These are phyloP conservation scores for Mus pahari DNA, from an alignment of 2,113 vertebrate species.

Conservation along the genomic window DNA sequence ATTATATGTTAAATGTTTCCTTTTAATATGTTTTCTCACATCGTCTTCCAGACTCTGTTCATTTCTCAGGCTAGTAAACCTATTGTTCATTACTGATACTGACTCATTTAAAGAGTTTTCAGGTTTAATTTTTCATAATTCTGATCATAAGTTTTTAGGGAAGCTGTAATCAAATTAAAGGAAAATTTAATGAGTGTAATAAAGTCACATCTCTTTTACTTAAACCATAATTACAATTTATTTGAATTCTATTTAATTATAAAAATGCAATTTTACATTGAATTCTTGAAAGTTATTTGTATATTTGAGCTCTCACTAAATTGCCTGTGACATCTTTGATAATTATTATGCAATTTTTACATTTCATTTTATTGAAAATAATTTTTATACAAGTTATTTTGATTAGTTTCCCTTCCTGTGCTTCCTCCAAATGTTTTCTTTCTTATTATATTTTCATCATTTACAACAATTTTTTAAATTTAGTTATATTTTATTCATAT, in stretches of 20 bases:
- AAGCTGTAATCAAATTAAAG: not conserved
- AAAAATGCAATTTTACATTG: constrained; percentile 1
- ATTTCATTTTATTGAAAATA: not conserved
- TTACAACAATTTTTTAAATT: not conserved
- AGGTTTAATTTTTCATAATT: not conserved
- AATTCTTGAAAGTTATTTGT: constrained; percentile 33
- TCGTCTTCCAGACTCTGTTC: not conserved
- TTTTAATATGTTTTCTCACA: not conserved
- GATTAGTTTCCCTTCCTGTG: not conserved
- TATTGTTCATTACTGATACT: not conserved
- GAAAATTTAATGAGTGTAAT: constrained; percentile 14
- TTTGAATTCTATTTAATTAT: not conserved
- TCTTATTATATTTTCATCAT: not conserved
- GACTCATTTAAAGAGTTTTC: not conserved
- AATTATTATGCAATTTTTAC: not conserved
- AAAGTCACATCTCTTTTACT: not conserved
- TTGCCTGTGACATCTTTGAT: not conserved
- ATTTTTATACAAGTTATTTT: not conserved
- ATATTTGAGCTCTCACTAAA: not conserved
- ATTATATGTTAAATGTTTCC: not conserved
- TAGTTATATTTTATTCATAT: not conserved
- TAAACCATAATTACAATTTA: not conserved
- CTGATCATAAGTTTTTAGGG: not conserved
- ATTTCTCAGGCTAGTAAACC: not conserved
- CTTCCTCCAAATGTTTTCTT: not conserved